Base-by-base conservation (phyloP, 2,797 vertebrate genomes). In the Tinamus major region DNA sequence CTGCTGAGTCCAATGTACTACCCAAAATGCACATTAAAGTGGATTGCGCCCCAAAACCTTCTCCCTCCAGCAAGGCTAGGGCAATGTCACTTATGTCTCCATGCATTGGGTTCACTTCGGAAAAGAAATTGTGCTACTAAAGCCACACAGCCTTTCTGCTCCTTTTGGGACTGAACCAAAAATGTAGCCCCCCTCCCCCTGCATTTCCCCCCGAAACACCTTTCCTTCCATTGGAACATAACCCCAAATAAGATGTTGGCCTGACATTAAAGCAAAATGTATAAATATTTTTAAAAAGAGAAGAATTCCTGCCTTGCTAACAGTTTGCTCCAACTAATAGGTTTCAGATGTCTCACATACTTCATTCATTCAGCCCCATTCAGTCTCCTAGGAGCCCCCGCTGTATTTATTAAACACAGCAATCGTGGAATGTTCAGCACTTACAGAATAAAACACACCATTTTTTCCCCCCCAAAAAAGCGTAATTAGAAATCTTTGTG, bases 321-420 rank as follows among this genome's bases (percentile, higher is more conserved):
- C 95, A 94, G 96, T 95, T 94, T 96, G 95, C 95, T 97, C 91
- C 92, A 89, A 79, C 94, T 97, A 97, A 97, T 97, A 77, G 94
- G 80, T 97, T 97, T 96, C 97, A 97, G 96, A 97, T 97, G 97
- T 97, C 94, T 89, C 95, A 86, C 97, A 95, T 96, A 89, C 95
- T 94, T 95, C 95, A 94, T 94, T 90, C 93, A 93, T 96, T 96
- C 96, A 96, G 94, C 93, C 94, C 91, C 94, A 96, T 95, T 96
- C 96, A 94, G 96, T 96, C 96, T 97, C 96, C 95, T 96, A 97
- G 97, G 96, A 95, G 94, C 95, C 95, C 94, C 95, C 14, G 64
- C 91, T 96, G 83, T 95, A 97, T 97, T 97, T 96, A 97, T 96
- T 96, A 96, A 97, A 97, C 96, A 96, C 94, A 96, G 95, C 95